Evolutionary conservation across 2,797 vertebrate species (phyloP).

Genomic region (Varecia variegata): DNA sequence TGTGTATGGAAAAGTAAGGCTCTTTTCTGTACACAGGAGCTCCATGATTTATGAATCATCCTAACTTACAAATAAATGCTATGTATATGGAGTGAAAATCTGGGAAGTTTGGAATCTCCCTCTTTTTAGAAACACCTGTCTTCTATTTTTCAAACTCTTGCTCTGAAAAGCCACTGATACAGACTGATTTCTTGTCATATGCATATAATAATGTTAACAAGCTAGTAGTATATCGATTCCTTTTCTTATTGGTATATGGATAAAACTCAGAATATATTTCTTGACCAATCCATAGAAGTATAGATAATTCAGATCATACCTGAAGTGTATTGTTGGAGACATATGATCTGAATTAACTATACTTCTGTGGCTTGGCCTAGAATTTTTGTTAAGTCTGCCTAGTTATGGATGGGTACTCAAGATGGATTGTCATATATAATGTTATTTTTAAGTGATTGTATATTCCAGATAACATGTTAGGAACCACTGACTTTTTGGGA

Average conservation of each 20-base stretch:
- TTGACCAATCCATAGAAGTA: not conserved
- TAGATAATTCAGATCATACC: not conserved
- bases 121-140: not conserved
- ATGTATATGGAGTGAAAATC: not conserved
- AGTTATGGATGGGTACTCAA: not conserved
- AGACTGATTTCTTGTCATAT: not conserved
- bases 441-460: not conserved
- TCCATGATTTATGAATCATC: not conserved
- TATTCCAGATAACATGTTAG: not conserved
- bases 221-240: not conserved
- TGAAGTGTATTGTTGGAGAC: not conserved
- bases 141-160: not conserved
- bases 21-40: not conserved
- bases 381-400: slow-evolving; percentile 8
- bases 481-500: not conserved
- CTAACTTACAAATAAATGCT: not conserved
- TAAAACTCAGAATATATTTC: not conserved
- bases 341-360: not conserved
- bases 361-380: not conserved
- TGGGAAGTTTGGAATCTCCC: not conserved
- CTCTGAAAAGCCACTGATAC: not conserved
- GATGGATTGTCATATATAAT: not conserved
- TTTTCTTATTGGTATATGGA: not conserved
- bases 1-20: not conserved
- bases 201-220: not conserved